Base-by-base conservation (phyloP, 2,797 vertebrate genomes). In the Brachyalestes nurse region DNA sequence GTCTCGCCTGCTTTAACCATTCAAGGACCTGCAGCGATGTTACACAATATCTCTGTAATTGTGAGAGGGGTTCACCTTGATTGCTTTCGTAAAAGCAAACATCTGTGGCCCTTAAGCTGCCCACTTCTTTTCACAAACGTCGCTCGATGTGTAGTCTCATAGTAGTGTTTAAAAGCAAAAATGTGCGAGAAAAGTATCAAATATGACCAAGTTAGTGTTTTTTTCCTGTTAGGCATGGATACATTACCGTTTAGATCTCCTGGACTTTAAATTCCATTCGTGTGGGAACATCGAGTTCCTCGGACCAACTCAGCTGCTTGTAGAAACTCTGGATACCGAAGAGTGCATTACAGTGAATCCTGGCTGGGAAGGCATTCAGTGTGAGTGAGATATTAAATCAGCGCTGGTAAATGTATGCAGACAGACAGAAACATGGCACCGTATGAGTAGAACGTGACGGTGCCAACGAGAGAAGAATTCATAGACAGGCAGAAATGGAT, bases 11-110 rank as follows among this genome's bases (percentile, higher is more conserved):
- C 84, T 85, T 89, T 86, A 77, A 49, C 89, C 82, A 74, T 88
- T 90, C 88, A 66, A 85, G 13, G 82, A 87, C 91, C 90, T 88
- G 87, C 84, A 90, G 89, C 87, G 75, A 85, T 90, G 91, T 91
- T 90, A 92, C 88, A 88, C 88, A 88, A 92, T 92, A 91, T 89
- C 90, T 84, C 85, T 88, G 86, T 87, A 77, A 86, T 86, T n/a
- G 38, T 75, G 81, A 90, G 85, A 87, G 89, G 81, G 86, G 87
- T 84, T 91, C 91, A 91, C 90, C 90, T 91, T 89, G 85, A 88
- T 90, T 87, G 83, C 85, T 83, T 88, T 78, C 81, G 88, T 86
- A 91, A 91, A 91, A 91, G 89, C 91, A 91, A 93, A 93, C 91
- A 93, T 90, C 88, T 93, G 92, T 89, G 92, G 88, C 86, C 86